Percentiles rank a stretch among this genome's conserved stretches.
phyloP scores from a whole-genome alignment of 2,113 vertebrate genomes.

The Illadopsis cleaveri region DNA sequence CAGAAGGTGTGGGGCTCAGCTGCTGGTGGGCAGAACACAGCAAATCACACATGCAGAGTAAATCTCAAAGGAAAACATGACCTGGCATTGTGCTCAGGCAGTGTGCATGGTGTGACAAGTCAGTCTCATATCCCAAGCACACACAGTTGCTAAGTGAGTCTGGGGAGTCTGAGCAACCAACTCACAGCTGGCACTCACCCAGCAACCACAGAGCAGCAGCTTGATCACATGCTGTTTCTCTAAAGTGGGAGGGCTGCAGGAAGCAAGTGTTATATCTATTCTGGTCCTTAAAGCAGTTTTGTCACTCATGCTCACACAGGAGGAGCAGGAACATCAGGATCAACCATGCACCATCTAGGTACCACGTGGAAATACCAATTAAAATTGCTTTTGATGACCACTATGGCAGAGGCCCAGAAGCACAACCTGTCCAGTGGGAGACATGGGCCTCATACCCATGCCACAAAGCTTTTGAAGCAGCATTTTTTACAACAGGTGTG shows the following conservation, averaged over 20 bases:
- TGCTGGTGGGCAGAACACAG: background rate
- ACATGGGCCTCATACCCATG: background rate
- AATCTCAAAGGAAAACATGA: background rate
- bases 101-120: rapidly evolving
- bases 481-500: background rate
- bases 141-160: background rate
- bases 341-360: background rate
- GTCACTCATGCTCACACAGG: background rate
- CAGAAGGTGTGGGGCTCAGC: background rate
- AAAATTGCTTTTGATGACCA: background rate
- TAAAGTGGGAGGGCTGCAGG: background rate
- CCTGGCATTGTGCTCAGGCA: background rate
- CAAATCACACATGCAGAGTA: background rate
- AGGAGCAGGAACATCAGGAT: background rate
- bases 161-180: background rate
- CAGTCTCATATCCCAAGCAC: background rate
- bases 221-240: background rate
- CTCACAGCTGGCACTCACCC: background rate
- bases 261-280: background rate
- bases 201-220: background rate
- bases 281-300: background rate
- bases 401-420: background rate
- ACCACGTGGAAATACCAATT: background rate
- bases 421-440: background rate
- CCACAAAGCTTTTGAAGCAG: background rate